Conservation (phyloP, 1,140 invertebrate species). For the Harpegnathos saltator region DNA sequence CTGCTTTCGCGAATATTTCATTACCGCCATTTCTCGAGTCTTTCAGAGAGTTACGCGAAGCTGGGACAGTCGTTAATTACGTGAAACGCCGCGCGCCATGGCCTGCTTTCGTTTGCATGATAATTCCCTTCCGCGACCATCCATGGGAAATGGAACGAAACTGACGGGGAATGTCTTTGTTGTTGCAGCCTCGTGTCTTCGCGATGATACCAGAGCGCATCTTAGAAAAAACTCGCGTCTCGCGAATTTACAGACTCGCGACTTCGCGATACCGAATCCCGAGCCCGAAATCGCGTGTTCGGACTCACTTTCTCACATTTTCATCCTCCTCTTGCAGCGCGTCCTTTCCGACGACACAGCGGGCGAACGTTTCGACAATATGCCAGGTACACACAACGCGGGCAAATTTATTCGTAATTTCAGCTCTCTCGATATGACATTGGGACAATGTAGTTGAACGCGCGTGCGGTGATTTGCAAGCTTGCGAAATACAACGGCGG, state of each 20-base stretch:
- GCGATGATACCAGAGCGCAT: too few relatives aligned
- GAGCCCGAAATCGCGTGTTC: too few relatives aligned
- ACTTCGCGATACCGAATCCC: too few relatives aligned
- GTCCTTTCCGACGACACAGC: too few relatives aligned
- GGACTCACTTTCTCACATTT: background rate
- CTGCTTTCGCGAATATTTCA: slow-evolving; percentile 60
- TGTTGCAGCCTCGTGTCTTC: background rate
- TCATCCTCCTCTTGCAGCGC: background rate
- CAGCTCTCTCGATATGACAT: background rate
- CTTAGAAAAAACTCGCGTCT: too few relatives aligned
- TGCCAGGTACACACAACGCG: background rate
- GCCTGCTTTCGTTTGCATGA: slow-evolving; percentile 47
- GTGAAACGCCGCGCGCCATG: slow-evolving; percentile 22
- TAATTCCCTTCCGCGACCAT: slow-evolving; percentile 33
- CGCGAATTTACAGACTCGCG: too few relatives aligned
- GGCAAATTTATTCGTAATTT: background rate
- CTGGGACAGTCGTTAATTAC: slow-evolving; percentile 63
- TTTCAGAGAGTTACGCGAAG: slow-evolving; percentile 37
- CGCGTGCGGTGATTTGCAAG: background rate
- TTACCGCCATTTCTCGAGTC: slow-evolving; percentile 34
- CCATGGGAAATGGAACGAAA: slow-evolving; percentile 28
- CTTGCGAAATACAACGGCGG: background rate
- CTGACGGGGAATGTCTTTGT: too few relatives aligned
- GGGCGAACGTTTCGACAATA: background rate
- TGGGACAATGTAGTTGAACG: background rate